phyloP scores from a whole-genome alignment of 1,140 invertebrate species.

The Ceratoteleas bidentatus region DNA sequence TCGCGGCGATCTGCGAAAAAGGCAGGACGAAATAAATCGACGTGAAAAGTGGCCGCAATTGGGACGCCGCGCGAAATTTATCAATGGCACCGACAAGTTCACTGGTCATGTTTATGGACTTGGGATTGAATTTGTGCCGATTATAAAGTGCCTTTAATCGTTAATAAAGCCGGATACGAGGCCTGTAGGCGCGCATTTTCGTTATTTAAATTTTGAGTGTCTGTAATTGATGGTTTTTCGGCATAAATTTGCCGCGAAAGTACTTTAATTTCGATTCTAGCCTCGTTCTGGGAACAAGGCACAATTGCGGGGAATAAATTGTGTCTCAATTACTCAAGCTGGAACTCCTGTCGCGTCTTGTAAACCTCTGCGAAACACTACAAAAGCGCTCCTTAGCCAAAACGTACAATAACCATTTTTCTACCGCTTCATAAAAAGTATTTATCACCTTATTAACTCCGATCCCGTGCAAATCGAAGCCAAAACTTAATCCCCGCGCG shows the following conservation, averaged over 20 bases:
- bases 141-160: constrained; percentile 17
- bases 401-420: constrained; percentile 56
- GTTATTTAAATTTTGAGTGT: constrained; percentile 8
- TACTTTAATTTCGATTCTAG: background rate
- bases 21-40: constrained; percentile 11
- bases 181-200: background rate
- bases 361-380: constrained; percentile 22
- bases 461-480: constrained; percentile 47
- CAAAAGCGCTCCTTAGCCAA: constrained; percentile 33
- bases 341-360: background rate
- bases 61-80: constrained; percentile 10
- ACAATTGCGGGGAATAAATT: constrained; percentile 7
- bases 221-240: background rate
- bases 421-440: constrained; percentile 60
- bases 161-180: constrained; percentile 2
- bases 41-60: constrained; percentile 19
- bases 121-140: constrained; percentile 3
- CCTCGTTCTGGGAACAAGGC: background rate
- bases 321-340: constrained; percentile 39
- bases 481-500: constrained; percentile 41
- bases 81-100: constrained; percentile 10
- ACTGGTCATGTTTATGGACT: background rate
- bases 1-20: constrained; percentile 5
- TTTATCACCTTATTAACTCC: constrained; percentile 63
- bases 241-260: background rate